phyloP scores from a whole-genome alignment of 2,888 invertebrate species.

The Tetranychus piercei region DNA sequence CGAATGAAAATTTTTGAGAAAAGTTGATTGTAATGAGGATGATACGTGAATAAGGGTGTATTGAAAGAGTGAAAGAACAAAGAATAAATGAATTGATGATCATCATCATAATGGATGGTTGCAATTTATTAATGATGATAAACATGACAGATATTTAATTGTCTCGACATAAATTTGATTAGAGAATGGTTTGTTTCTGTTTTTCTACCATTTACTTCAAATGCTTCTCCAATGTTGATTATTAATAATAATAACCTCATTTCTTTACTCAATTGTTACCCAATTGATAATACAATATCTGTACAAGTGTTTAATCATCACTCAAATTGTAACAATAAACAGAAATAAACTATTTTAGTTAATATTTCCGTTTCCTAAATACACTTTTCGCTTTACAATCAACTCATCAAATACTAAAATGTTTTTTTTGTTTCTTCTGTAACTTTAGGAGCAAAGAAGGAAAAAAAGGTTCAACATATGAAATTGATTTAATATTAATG shows the following conservation, averaged over 20 bases:
- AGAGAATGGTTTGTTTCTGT: background rate
- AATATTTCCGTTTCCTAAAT: background rate
- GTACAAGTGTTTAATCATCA: background rate
- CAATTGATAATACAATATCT: background rate
- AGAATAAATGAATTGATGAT: background rate
- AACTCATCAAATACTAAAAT: background rate
- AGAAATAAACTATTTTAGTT: background rate
- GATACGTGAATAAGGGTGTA: background rate
- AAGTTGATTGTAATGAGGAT: background rate
- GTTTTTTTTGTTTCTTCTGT: no score
- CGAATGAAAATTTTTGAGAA: background rate
- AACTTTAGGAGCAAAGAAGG: background rate
- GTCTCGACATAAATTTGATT: background rate
- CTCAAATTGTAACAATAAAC: background rate
- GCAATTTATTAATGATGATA: slow-evolving; percentile 12
- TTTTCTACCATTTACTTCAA: background rate
- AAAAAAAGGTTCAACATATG: background rate
- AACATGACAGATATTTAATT: background rate
- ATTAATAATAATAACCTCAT: background rate
- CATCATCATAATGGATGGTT: slow-evolving; percentile 19
- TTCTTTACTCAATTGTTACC: background rate
- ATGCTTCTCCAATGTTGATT: background rate
- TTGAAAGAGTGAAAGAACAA: background rate
- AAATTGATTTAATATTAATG: background rate
- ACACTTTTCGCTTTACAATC: no score